phyloP scores from a whole-genome alignment of 2,888 invertebrate genomes.

The Drosophila putrida region DNA sequence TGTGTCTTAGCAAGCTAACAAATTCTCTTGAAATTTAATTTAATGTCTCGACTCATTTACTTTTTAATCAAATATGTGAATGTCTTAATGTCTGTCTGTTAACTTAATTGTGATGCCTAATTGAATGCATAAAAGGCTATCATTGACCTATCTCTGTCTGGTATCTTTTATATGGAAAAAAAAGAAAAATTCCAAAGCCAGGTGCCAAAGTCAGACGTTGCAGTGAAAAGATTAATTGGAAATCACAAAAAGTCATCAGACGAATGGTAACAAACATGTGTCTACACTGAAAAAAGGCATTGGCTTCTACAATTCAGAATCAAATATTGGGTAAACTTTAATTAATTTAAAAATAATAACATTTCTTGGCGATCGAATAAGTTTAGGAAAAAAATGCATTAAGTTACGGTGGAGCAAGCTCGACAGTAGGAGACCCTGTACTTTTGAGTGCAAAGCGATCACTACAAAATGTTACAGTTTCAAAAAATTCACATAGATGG shows the following conservation, averaged over 20 bases:
- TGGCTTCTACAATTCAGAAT: neutral
- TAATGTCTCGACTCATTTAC: conserved; percentile 41
- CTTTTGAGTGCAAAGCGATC: no score
- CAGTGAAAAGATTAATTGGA: conserved; percentile 51
- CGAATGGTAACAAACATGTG: no score
- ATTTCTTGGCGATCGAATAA: no score
- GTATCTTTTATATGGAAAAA: neutral
- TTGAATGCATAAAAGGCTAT: conserved; percentile 30
- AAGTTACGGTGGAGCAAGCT: no score
- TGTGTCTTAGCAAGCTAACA: conserved; percentile 9
- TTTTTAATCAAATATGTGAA: conserved; percentile 8
- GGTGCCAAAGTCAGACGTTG: conserved; percentile 34
- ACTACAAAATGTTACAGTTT: no score
- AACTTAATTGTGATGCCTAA: conserved; percentile 16
- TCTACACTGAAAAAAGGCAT: no score
- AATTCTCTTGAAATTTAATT: conserved; percentile 40
- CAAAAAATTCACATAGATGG: no score
- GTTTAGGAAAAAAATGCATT: no score
- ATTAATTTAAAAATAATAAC: no score
- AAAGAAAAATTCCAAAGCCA: conserved; percentile 12
- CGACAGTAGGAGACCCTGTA: no score
- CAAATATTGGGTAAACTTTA: no score
- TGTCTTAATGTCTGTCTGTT: conserved; percentile 6
- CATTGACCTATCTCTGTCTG: conserved; percentile 15
- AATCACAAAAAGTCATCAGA: conserved; percentile 19